Evolutionary conservation across 30 jellyfish, hydroid and myxozoan species (phyloP), one percentile per base, ranked within the genome.

Genomic region (Sanderia malayensis): DNA sequence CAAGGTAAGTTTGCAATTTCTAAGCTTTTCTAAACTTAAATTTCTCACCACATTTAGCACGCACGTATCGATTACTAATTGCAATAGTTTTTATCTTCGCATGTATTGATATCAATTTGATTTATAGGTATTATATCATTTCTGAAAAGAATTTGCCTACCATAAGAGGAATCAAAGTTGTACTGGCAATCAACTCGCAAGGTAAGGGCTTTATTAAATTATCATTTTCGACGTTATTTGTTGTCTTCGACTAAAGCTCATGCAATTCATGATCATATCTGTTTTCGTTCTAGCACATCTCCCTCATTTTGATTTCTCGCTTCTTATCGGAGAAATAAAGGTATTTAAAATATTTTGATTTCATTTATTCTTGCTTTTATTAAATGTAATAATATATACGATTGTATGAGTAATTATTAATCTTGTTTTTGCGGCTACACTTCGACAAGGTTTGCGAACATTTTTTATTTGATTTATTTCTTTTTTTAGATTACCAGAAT

Each of bases 141-240:
- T 23, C 78, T 23, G 64, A 10, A 2, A 31, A 77, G 19, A 67
- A 85, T 44, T 27, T 44, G 23, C 70, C 86, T 37, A 31, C 44
- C 53, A 53, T 85, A 34, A 69, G 52, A 70, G 92, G 76, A 61
- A 61, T 85, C 53, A 82, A 89, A 20, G 46, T 85, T 26, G 83
- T 62, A 24, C 46, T 83, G 58, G 62, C 81, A 34, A 71, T 92
- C 2, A 74, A 58, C 0, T 46, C 67, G 0, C 0, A 65, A 24
- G 82, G 83, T 69, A 8, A 15, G 18, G 64, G 64, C 64, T 49
- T 49, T 49, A 37, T 37, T 37, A 6, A 37, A 37, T 37, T 4
- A 4, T 37, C 52, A 37, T 37, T 37, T 37, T 37, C 13, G 13
- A 37, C 13, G 52, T 13, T 6, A 37, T 13, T 37, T 13, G 52